Evolutionary conservation across 2,113 vertebrate genomes (phyloP), one percentile per base, ranked within the genome.

Genomic region (Gymnobelideus leadbeateri): DNA sequence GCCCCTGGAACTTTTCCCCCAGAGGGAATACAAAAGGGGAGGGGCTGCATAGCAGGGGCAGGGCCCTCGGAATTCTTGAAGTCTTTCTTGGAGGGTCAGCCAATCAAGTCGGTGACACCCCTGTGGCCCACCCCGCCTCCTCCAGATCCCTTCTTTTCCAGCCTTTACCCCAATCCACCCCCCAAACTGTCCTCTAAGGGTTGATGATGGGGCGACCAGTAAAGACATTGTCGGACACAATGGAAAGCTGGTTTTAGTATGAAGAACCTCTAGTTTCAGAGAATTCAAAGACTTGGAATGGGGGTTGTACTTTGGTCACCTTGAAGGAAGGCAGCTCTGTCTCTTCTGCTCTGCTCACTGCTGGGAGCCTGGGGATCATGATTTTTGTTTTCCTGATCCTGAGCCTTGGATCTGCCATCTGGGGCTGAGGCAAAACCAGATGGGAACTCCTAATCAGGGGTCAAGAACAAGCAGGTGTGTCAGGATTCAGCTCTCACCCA

Each of bases 1-100:
- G 98, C 98, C 94, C 94, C 94, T 91, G 89, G 25, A 89, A 84
- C 84, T 23, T 25, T 57, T 94, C 95, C 31, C 91, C 97, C 98
- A 97, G 97, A 61, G 96, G 16, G 96, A 94, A 77, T 53, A 95
- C 92, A 50, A 28, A 24, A 91, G 77, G 91, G n/a, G 54, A n/a
- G 95, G 96, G 92, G 92, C 43, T 57, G 23, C n/a, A n/a, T n/a
- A n/a, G n/a, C n/a, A n/a, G n/a, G n/a, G n/a, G n/a, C n/a, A n/a
- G n/a, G n/a, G n/a, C n/a, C n/a, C n/a, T n/a, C 8, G 96, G 93
- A 89, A 93, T 96, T 97, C 3, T 90, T 92, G 57, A 90, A 61
- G 91, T 11, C 53, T 24, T 91, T 91, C 93, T 95, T 96, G 94
- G 95, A 96, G 94, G 96, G 68, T 89, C 94, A 94, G 94, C 52